A percentile compares a stretch with the other conserved stretches of the same genome.
These are phyloP conservation scores for Sparidentex hasta DNA, from an alignment of 2,797 vertebrate species.

Conservation along the genomic window DNA sequence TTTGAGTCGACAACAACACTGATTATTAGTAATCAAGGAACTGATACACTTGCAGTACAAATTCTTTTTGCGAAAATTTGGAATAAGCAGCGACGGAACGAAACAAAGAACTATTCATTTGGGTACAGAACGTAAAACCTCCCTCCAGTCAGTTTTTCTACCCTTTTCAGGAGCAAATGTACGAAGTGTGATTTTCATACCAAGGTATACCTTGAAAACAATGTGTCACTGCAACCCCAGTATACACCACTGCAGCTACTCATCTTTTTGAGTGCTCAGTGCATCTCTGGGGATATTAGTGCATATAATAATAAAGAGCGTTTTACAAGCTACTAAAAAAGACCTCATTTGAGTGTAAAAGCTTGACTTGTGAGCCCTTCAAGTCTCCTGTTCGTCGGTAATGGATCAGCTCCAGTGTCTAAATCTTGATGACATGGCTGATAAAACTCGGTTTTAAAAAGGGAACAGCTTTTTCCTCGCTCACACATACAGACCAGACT, in stretches of 20 bases:
- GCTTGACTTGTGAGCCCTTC: constrained; percentile 28
- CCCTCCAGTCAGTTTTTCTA: too few relatives aligned
- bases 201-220: too few relatives aligned
- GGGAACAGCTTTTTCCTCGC: constrained; percentile 2
- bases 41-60: too few relatives aligned
- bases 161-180: too few relatives aligned
- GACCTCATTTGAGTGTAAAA: constrained; percentile 35
- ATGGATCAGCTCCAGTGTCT: constrained; percentile 42
- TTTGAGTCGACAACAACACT: too few relatives aligned
- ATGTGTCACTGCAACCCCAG: too few relatives aligned
- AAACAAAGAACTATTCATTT: too few relatives aligned
- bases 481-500: constrained; percentile 16
- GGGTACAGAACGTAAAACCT: too few relatives aligned
- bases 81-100: too few relatives aligned
- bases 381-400: constrained; percentile 16
- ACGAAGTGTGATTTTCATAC: too few relatives aligned
- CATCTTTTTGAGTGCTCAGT: constrained; percentile 13
- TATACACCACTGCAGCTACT: neutral
- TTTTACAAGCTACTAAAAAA: constrained; percentile 46
- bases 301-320: constrained; percentile 36
- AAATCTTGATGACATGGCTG: constrained; percentile 61
- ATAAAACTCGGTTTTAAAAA: constrained; percentile 53
- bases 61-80: too few relatives aligned
- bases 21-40: too few relatives aligned
- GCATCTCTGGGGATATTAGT: constrained; percentile 15